A percentile compares a stretch with the other conserved stretches of the same genome.
Evolutionary conservation across 2,113 vertebrate species (phyloP).

Genomic region (Choloepus hoffmanni): DNA sequence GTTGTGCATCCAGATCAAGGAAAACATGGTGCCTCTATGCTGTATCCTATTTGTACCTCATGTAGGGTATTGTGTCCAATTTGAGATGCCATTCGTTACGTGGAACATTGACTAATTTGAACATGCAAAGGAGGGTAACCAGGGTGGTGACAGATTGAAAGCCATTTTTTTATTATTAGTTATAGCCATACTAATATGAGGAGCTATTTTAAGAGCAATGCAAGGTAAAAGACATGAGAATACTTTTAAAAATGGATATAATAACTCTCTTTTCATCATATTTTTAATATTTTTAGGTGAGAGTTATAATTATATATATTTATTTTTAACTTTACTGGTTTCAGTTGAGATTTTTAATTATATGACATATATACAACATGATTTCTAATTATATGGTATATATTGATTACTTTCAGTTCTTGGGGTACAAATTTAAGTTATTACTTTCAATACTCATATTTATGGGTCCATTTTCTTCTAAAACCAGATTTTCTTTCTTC

Average conservation of each 20-base stretch:
- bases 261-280: background rate
- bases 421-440: background rate
- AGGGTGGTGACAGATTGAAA: background rate
- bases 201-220: constrained; percentile 35
- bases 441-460: background rate
- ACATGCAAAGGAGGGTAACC: background rate
- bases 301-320: background rate
- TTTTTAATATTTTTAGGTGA: background rate
- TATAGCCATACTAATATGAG: background rate
- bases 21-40: rapidly evolving
- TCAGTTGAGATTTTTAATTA: background rate
- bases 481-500: background rate
- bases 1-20: background rate
- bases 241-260: background rate
- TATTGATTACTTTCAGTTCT: background rate
- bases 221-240: background rate
- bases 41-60: background rate
- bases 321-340: constrained; percentile 19
- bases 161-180: background rate
- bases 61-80: background rate
- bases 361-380: too few species aligned
- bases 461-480: constrained; percentile 3
- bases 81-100: background rate
- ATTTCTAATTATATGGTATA: background rate
- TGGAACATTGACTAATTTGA: background rate